Evolutionary conservation across 2,888 invertebrate species (phyloP), one percentile per base, ranked within the genome.

Genomic region (Choreutis nemorana): DNA sequence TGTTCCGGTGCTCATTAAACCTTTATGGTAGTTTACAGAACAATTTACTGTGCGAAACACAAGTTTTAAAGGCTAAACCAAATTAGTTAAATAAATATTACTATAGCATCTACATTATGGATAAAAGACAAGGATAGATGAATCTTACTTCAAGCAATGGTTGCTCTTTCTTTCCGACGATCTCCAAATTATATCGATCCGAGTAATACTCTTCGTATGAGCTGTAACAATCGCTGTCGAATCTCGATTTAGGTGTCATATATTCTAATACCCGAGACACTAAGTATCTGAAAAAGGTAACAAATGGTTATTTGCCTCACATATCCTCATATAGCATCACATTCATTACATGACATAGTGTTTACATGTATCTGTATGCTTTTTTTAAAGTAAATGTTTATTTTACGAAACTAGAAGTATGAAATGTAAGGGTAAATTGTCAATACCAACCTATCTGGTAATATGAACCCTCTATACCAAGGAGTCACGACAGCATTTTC

Each of bases 131-230:
- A n/a, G n/a, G n/a, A n/a, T n/a, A n/a, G n/a, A n/a, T n/a, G n/a
- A n/a, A n/a, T n/a, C 89, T 87, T 1, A 94, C 97, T 61, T 91
- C 88, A 3, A 98, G 61, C 40, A 98, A 63, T 1, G 91, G 90
- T 50, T 94, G 93, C 0, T 83, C 52, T 14, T 71, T 66, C 0
- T 63, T 55, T 39, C 90, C 85, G 15, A 81, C 55, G 8, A 95
- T 80, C 2, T 65, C 53, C 13, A 88, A 52, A 11, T 83, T 73
- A 56, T 97, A 95, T 56, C 90, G 93, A 5, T 78, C 70, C 1
- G 72, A 55, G 50, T 89, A 94, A 55, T 97, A 97, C 8, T 87
- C 81, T 4, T 80, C 83, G 51, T 87, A 98, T 0, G 86, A 84
- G 1, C 45, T 37, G 36, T 70, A 85, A 2, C 83, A 75, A 0